Percentiles rank a stretch among this genome's conserved stretches.
Evolutionary conservation across 2,113 vertebrate genomes (phyloP).

Genomic region (Lophotis ruficrista): DNA sequence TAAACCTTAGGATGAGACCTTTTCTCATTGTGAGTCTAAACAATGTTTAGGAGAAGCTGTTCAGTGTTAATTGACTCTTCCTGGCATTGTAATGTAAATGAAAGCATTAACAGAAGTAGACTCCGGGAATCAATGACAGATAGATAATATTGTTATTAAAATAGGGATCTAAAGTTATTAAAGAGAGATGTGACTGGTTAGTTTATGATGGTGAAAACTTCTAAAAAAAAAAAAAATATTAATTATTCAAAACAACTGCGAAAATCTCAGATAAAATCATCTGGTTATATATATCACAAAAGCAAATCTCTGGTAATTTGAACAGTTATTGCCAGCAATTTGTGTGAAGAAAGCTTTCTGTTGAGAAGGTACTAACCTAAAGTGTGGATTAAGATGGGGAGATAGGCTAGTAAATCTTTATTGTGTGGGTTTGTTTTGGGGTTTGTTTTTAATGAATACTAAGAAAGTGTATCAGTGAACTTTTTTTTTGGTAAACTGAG

Average conservation of each 20-base stretch:
- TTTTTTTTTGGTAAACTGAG: background rate
- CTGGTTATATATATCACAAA: background rate
- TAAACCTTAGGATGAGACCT: background rate
- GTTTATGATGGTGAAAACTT: background rate
- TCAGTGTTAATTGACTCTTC: background rate
- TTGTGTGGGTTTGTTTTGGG: background rate
- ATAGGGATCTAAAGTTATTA: background rate
- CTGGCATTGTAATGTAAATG: background rate
- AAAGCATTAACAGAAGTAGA: background rate
- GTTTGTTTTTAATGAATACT: background rate
- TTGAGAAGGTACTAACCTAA: background rate
- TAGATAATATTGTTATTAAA: background rate
- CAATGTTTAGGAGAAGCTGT: background rate
- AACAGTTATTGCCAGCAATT: background rate
- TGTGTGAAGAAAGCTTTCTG: background rate
- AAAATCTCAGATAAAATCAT: background rate
- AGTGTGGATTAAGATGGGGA: background rate
- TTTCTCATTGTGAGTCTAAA: background rate
- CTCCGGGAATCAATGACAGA: background rate
- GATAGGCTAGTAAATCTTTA: background rate
- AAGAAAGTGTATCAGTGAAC: background rate
- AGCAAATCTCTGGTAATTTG: background rate
- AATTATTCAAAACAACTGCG: background rate
- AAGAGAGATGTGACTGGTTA: background rate
- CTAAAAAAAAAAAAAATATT: background rate